Evolutionary conservation across 2,113 vertebrate genomes (phyloP), one percentile per base, ranked within the genome.

Genomic region (Gymnarchus niloticus): DNA sequence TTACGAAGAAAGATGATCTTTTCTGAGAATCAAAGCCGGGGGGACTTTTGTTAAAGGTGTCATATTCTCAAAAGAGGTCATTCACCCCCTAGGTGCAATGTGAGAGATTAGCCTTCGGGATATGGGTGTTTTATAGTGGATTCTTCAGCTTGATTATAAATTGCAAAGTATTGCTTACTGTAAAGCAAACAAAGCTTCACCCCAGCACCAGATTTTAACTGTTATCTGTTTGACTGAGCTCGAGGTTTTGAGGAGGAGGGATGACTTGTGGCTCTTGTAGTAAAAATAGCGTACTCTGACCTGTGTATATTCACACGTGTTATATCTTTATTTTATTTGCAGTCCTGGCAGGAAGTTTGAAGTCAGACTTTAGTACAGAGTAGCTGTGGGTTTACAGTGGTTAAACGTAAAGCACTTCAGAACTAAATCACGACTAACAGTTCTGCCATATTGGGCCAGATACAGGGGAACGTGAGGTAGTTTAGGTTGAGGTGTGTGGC

Each of bases 1-100:
- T 44, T 86, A 84, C 51, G 56, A 84, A 88, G 88, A 87, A 44
- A 88, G 57, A 51, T n/a, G 73, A 88, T 81, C 4, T 85, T 85
- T 78, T 57, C 52, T 41, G 49, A 19, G 54, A 83, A n/a, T 86
- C 76, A 86, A 81, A 81, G 83, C 84, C n/a, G n/a, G 25, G 41
- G 33, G 56, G 6, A 41, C 78, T 48, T 65, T 57, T 78, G 87
- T 84, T 88, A 83, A 77, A 77, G 77, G 52, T 37, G 51, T 84
- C 59, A 19, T 76, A 28, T 84, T 76, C 33, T 83, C 82, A 10
- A 73, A n/a, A 84, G 80, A 85, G 25, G 33, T 54, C 84, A 85
- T 80, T 33, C 56, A 56, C 57, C 81, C 54, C 73, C 61, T 57
- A 57, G 84, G 59, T 78, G 65, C 48, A 44, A 44, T 28, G n/a